These are phyloP conservation scores for Araneus ventricosus DNA, from an alignment of 1,140 invertebrate species.

Conservation along the genomic window DNA sequence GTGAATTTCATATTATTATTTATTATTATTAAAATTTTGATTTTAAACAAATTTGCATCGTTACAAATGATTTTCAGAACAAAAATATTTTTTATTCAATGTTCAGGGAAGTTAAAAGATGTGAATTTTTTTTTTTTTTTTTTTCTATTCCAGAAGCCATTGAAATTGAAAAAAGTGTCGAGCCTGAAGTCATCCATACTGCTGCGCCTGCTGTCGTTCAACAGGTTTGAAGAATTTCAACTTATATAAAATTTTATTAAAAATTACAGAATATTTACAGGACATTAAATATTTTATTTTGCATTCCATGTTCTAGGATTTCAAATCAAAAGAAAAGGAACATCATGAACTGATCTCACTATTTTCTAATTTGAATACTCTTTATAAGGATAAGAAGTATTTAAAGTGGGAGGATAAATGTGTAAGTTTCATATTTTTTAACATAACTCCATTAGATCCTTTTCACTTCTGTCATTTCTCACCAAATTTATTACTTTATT, in stretches of 20 bases:
- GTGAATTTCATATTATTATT: too few relatives aligned
- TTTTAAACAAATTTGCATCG: too few relatives aligned
- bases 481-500: too few relatives aligned
- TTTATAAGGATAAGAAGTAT: background rate
- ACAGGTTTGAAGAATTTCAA: background rate
- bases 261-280: background rate
- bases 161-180: background rate
- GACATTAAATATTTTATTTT: background rate
- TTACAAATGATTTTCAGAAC: too few relatives aligned
- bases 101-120: background rate
- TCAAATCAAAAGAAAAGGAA: background rate
- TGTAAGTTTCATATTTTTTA: constrained; percentile 20
- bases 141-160: background rate
- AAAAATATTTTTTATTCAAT: too few relatives aligned
- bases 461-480: too few relatives aligned
- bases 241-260: background rate
- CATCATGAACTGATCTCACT: background rate
- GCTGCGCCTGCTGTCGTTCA: too few relatives aligned
- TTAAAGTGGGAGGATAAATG: constrained; percentile 51
- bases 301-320: background rate
- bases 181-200: background rate
- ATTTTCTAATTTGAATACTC: constrained; percentile 23
- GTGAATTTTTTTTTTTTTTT: background rate
- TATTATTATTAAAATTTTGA: background rate
- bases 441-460: too few relatives aligned